phyloP scores from a whole-genome alignment of 2,797 vertebrate genomes.

The Bradypus variegatus region DNA sequence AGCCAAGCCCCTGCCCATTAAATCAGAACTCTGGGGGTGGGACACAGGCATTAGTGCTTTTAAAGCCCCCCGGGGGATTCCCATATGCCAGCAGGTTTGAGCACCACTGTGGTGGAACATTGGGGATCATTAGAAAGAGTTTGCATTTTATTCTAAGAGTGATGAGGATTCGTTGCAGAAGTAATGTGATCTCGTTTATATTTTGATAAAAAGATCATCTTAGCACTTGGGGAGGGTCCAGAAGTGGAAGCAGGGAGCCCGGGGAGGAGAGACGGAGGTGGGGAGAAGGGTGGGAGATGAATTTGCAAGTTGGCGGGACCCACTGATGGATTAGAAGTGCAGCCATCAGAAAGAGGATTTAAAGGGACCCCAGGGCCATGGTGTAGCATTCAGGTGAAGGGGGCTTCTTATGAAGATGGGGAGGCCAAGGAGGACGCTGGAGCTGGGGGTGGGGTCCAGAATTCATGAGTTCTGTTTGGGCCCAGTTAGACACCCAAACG shows the following conservation, averaged over 20 bases:
- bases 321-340: fast-evolving
- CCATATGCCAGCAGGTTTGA: not conserved
- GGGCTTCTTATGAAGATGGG: not conserved
- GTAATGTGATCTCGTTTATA: not conserved
- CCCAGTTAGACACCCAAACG: not conserved
- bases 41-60: fast-evolving
- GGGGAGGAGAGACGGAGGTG: fast-evolving
- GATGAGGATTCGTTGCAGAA: fast-evolving
- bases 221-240: fast-evolving
- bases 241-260: not conserved
- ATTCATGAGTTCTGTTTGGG: not conserved
- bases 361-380: fast-evolving
- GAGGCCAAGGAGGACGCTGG: not conserved
- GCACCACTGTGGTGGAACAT: fast-evolving
- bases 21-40: not conserved
- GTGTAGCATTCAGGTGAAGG: not conserved
- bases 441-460: not conserved
- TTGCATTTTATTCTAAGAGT: not conserved
- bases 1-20: fast-evolving
- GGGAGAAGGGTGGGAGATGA: too few species aligned
- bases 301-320: not conserved
- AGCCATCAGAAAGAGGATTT: fast-evolving
- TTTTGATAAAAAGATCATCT: not conserved
- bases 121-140: not conserved
- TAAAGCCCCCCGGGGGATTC: not conserved